A percentile compares a stretch with the other conserved stretches of the same genome.
Conservation (phyloP, 2,113 vertebrate species). For the Vimba vimba region DNA sequence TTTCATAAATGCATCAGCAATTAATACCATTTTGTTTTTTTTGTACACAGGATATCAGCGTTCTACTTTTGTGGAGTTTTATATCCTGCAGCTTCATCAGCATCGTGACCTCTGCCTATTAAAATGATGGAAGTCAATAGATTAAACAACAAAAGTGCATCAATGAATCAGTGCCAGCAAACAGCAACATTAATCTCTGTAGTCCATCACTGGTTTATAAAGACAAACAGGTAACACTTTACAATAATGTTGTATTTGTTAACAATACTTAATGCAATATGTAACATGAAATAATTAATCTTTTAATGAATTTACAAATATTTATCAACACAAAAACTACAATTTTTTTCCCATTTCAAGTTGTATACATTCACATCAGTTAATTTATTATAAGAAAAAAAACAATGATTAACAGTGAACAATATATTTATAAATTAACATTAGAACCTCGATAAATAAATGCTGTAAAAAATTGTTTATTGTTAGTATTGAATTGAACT, state of each 20-base stretch:
- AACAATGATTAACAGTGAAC: not conserved
- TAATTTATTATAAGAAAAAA: not conserved
- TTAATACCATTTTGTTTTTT: slow-evolving; percentile 34
- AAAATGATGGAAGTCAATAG: not conserved
- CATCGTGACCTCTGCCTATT: not conserved
- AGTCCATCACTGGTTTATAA: slow-evolving; percentile 16
- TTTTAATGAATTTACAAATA: not conserved
- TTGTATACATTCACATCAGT: too few relatives aligned
- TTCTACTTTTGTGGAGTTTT: slow-evolving; percentile 20
- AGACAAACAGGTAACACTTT: slow-evolving; percentile 12
- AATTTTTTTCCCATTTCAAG: too few relatives aligned
- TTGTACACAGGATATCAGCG: not conserved
- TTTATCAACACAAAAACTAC: too few relatives aligned
- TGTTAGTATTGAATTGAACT: not conserved
- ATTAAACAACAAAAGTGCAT: slow-evolving; percentile 31
- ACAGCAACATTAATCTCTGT: slow-evolving; percentile 13
- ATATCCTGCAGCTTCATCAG: slow-evolving; percentile 25
- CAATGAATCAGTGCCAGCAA: slow-evolving; percentile 13
- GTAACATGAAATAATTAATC: not conserved
- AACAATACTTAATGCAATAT: not conserved
- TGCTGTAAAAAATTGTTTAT: not conserved
- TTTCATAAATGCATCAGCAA: slow-evolving; percentile 57
- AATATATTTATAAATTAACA: not conserved
- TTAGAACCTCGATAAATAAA: not conserved
- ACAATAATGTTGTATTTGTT: not conserved